These are phyloP conservation scores for Morbakka virulenta DNA, from an alignment of 30 jellyfish, hydroid and myxozoan genomes.

Conservation along the genomic window DNA sequence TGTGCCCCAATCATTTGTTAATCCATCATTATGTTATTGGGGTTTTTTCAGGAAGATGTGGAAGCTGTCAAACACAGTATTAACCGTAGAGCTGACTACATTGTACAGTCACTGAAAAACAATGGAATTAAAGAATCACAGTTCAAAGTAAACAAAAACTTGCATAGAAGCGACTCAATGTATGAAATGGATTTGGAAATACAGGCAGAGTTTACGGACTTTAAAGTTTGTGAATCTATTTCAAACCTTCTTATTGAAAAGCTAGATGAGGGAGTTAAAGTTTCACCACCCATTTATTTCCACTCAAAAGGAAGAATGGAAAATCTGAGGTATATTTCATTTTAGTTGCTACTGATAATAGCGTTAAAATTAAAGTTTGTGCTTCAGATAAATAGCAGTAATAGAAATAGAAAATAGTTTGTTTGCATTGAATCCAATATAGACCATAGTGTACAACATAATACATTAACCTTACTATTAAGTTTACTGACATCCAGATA, in stretches of 20 bases:
- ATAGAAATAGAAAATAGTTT: too few relatives aligned
- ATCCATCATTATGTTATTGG: too few relatives aligned
- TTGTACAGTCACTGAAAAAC: slow-evolving; percentile 66
- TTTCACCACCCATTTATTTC: slow-evolving; percentile 47
- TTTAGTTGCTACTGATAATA: too few relatives aligned
- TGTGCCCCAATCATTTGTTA: too few relatives aligned
- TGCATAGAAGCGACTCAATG: slow-evolving; percentile 39
- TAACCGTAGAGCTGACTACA: slow-evolving; percentile 66
- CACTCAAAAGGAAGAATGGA: slow-evolving; percentile 75
- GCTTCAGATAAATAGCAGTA: too few relatives aligned
- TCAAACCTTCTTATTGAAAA: slow-evolving; percentile 67
- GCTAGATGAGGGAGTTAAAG: slow-evolving; percentile 57
- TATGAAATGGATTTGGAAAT: slow-evolving; percentile 60
- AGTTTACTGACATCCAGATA: too few relatives aligned
- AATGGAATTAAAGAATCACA: slow-evolving; percentile 56
- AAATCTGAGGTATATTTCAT: slow-evolving; percentile 55
- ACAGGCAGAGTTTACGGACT: slow-evolving; percentile 39
- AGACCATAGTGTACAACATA: not conserved
- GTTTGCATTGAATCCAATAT: not conserved
- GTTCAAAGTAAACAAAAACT: slow-evolving; percentile 26
- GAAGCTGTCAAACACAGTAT: slow-evolving; percentile 82
- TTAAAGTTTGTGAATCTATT: slow-evolving; percentile 52
- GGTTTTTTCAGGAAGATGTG: slow-evolving; percentile 60
- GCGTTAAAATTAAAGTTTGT: too few relatives aligned
- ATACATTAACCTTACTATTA: too few relatives aligned